Conservation (phyloP, 2,113 vertebrate species). For the Typhlomys cinereus region DNA sequence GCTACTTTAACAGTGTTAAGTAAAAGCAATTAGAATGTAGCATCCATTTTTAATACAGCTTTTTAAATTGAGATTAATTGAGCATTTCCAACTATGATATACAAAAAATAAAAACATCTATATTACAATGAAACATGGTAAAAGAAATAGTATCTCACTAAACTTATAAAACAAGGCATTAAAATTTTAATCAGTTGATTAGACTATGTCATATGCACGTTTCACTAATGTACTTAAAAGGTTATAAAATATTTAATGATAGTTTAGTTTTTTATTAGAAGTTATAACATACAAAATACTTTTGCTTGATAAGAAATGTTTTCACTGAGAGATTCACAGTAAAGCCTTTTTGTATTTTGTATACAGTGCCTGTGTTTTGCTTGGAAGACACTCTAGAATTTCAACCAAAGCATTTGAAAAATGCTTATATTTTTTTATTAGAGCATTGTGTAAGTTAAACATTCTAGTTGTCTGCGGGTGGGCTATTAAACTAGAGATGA, state of each 20-base stretch:
- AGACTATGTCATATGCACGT: conserved; percentile 45
- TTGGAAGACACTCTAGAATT: conserved; percentile 33
- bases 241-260: conserved; percentile 8
- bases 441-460: background rate
- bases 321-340: conserved; percentile 47
- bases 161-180: conserved; percentile 8
- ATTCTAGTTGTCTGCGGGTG: background rate
- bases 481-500: conserved; percentile 10
- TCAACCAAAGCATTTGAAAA: conserved; percentile 2
- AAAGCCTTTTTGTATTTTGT: conserved; percentile 29
- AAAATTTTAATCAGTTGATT: conserved; percentile 39
- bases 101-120: background rate
- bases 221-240: conserved; percentile 37
- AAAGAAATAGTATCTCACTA: conserved; percentile 53
- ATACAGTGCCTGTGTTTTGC: background rate
- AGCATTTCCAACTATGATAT: conserved; percentile 33
- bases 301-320: background rate
- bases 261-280: conserved; percentile 6
- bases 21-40: conserved; percentile 34
- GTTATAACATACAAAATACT: conserved; percentile 26
- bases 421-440: conserved; percentile 14
- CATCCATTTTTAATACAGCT: conserved; percentile 35
- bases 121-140: background rate
- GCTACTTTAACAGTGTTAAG: conserved; percentile 44
- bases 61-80: conserved; percentile 63